Percentiles rank a stretch among this genome's conserved stretches.
Conservation (phyloP, 2,797 vertebrate genomes). For the Cynopterus sphinx region DNA sequence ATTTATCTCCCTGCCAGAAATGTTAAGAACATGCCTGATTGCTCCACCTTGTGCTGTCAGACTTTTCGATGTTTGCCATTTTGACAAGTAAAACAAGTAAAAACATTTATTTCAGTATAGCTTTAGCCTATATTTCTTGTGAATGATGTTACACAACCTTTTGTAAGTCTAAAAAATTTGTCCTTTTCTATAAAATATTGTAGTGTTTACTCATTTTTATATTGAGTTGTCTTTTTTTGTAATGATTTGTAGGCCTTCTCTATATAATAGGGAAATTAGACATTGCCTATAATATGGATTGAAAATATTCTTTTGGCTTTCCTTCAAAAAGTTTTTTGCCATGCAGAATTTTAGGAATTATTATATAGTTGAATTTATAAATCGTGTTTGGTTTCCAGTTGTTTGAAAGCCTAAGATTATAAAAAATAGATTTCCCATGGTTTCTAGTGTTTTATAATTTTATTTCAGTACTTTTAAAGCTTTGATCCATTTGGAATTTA, state of each 20-base stretch:
- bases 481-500: constrained; percentile 51
- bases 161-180: constrained; percentile 23
- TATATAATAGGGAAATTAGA: not conserved
- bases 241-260: not conserved
- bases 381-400: not conserved
- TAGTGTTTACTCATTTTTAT: constrained; percentile 19
- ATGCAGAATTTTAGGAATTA: not conserved
- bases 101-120: not conserved
- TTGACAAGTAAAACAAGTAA: not conserved
- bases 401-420: constrained; percentile 31
- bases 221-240: constrained; percentile 6
- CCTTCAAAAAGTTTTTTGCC: not conserved
- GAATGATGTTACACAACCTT: not conserved
- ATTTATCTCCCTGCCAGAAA: not conserved
- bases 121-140: constrained; percentile 37
- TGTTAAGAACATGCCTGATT: not conserved
- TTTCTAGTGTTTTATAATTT: constrained; percentile 39
- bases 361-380: constrained; percentile 5
- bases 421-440: not conserved
- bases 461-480: not conserved
- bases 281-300: not conserved
- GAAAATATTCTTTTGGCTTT: constrained; percentile 14
- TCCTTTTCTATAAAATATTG: constrained; percentile 26
- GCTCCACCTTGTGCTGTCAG: not conserved
- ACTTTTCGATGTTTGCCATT: not conserved